Evolutionary conservation across 1,140 invertebrate genomes (phyloP).

Genomic region (Drosophila mauritiana): DNA sequence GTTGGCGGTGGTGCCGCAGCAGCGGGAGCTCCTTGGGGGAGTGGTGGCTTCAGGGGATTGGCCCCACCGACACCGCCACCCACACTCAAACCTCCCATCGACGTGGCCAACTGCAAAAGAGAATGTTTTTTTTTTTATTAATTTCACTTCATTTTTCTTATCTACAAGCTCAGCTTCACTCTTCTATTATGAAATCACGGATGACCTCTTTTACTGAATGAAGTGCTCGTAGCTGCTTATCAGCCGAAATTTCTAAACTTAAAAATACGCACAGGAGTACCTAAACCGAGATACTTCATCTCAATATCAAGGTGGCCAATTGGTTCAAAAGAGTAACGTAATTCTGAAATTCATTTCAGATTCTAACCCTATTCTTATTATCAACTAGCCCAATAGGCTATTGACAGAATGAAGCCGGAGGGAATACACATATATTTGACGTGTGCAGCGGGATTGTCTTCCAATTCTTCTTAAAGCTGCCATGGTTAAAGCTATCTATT

Average conservation of each 20-base stretch:
- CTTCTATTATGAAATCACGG: slow-evolving; percentile 17
- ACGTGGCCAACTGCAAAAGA: slow-evolving; percentile 66
- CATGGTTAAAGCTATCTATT: background rate
- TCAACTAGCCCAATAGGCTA: too few relatives aligned
- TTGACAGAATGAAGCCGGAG: too few relatives aligned
- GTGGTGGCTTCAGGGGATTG: slow-evolving; percentile 68
- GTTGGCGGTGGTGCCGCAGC: slow-evolving; percentile 34
- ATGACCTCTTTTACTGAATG: slow-evolving; percentile 39
- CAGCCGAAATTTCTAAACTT: slow-evolving; percentile 10
- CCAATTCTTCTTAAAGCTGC: background rate
- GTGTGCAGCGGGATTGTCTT: background rate
- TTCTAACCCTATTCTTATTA: too few relatives aligned
- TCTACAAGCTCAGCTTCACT: slow-evolving; percentile 25
- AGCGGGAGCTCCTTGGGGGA: slow-evolving; percentile 30
- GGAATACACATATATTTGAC: background rate
- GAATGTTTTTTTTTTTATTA: slow-evolving; percentile 4
- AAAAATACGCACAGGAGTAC: too few relatives aligned
- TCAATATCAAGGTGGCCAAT: background rate
- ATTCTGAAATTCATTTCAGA: too few relatives aligned
- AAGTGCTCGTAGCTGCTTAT: slow-evolving; percentile 41
- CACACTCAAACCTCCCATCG: slow-evolving; percentile 73
- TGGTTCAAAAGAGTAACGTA: background rate
- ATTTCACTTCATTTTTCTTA: slow-evolving; percentile 45
- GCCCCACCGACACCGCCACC: slow-evolving; percentile 24
- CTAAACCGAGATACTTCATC: too few relatives aligned